Conservation (phyloP, 2,113 vertebrate species). For the Himantopus leucocephalus region DNA sequence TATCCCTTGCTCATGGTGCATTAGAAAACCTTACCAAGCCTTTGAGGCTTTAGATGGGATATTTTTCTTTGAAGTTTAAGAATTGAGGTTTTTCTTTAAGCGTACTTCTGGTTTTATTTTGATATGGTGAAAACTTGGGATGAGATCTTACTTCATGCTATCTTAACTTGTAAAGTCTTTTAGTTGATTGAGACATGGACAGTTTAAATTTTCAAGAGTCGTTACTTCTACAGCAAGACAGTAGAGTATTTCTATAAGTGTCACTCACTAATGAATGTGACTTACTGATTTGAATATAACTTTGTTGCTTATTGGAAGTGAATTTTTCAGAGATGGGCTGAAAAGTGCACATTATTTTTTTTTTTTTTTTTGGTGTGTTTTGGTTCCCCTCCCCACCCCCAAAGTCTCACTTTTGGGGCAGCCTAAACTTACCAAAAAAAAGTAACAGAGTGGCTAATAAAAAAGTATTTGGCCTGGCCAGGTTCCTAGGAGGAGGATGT, state of each 20-base stretch:
- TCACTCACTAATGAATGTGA: not conserved
- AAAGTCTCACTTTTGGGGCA: not conserved
- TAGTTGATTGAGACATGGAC: too few relatives aligned
- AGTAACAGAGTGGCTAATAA: not conserved
- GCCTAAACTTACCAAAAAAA: not conserved
- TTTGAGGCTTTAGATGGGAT: not conserved
- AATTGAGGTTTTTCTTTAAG: not conserved
- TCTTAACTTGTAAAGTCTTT: not conserved
- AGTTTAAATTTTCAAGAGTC: not conserved
- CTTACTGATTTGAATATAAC: not conserved
- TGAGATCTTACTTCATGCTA: not conserved
- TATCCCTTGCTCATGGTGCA: not conserved
- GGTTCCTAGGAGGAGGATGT: not conserved
- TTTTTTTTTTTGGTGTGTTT: not conserved
- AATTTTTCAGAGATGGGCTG: not conserved
- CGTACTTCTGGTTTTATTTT: not conserved
- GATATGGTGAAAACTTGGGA: not conserved
- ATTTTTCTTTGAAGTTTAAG: not conserved
- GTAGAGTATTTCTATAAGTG: not conserved
- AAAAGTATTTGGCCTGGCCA: not conserved
- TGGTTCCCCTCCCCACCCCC: not conserved
- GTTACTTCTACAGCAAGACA: not conserved
- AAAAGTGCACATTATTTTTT: not conserved
- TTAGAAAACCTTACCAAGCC: not conserved
- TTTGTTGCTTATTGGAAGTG: not conserved